phyloP scores from a whole-genome alignment of 2,113 vertebrate species.

The Clinocottus analis region DNA sequence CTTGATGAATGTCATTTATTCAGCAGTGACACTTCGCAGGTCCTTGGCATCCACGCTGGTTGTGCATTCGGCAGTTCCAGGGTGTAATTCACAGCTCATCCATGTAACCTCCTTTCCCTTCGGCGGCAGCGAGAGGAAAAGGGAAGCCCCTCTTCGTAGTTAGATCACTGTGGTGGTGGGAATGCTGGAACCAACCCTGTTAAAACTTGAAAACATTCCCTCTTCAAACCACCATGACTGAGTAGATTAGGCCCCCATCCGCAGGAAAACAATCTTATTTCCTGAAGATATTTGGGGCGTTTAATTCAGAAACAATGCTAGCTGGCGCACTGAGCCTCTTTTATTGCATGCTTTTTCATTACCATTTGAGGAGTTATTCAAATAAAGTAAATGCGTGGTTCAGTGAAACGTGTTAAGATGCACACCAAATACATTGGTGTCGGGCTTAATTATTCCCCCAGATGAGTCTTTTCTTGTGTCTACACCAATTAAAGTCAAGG shows the following conservation, averaged over 20 bases:
- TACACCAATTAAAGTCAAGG: conserved; percentile 75
- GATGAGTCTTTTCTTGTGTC: conserved; percentile 75
- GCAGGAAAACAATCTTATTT: conserved; percentile 81
- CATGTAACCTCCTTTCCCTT: conserved; percentile 59
- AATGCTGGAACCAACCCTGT: conserved; percentile 79
- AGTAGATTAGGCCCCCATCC: conserved; percentile 82
- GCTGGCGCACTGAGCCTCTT: conserved; percentile 62
- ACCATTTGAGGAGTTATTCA: conserved; percentile 69
- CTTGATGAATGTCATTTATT: conserved; percentile 64
- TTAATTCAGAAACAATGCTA: conserved; percentile 81
- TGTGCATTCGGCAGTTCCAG: conserved; percentile 35
- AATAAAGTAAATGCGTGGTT: conserved; percentile 76
- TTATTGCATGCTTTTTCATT: conserved; percentile 73
- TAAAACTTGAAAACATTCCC: conserved; percentile 82
- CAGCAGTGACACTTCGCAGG: conserved; percentile 44
- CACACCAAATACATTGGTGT: conserved; percentile 71
- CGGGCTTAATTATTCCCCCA: conserved; percentile 78
- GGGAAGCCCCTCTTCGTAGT: conserved; percentile 58
- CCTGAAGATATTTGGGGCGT: conserved; percentile 80
- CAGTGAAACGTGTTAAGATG: conserved; percentile 63
- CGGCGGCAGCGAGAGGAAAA: conserved; percentile 51
- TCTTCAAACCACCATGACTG: conserved; percentile 85
- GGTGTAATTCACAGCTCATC: conserved; percentile 63
- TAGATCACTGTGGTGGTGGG: conserved; percentile 69
- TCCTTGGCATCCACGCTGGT: conserved; percentile 21